Evolutionary conservation across 2,797 vertebrate species (phyloP).

Genomic region (Lacerta viridis): DNA sequence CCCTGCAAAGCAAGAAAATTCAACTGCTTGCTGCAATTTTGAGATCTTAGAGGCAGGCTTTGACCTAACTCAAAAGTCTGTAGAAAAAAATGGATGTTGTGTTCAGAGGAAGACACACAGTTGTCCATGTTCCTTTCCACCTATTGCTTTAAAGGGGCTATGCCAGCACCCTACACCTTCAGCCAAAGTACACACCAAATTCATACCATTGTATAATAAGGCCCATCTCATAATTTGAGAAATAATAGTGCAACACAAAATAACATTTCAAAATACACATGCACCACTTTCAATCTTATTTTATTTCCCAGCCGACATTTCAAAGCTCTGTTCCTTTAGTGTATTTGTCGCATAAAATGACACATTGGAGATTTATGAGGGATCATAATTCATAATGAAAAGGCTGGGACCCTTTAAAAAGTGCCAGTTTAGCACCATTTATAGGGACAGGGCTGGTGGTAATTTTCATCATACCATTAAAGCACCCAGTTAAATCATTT

Average conservation of each 20-base stretch:
- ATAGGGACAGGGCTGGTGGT: slow-evolving; percentile 78
- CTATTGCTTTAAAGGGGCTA: neutral
- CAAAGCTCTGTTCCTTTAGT: slow-evolving; percentile 78
- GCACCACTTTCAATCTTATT: slow-evolving; percentile 77
- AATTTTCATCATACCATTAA: slow-evolving; percentile 81
- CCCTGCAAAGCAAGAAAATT: no score
- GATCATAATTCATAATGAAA: slow-evolving; percentile 74
- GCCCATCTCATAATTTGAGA: slow-evolving; percentile 38
- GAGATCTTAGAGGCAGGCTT: neutral
- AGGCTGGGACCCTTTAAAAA: slow-evolving; percentile 78
- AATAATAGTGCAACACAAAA: slow-evolving; percentile 59
- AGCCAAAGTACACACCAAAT: neutral
- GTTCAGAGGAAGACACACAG: neutral
- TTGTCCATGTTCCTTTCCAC: neutral
- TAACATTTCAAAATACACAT: slow-evolving; percentile 79
- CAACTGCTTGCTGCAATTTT: neutral
- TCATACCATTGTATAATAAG: neutral
- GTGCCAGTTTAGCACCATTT: slow-evolving; percentile 81
- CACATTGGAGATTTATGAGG: slow-evolving; percentile 78
- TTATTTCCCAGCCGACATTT: slow-evolving; percentile 79
- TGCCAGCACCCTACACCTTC: neutral
- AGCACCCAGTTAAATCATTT: slow-evolving; percentile 78
- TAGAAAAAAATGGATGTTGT: neutral
- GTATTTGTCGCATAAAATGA: slow-evolving; percentile 78
- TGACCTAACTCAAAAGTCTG: neutral